Evolutionary conservation across 1,140 invertebrate species (phyloP).

Genomic region (Charaxes varanes): DNA sequence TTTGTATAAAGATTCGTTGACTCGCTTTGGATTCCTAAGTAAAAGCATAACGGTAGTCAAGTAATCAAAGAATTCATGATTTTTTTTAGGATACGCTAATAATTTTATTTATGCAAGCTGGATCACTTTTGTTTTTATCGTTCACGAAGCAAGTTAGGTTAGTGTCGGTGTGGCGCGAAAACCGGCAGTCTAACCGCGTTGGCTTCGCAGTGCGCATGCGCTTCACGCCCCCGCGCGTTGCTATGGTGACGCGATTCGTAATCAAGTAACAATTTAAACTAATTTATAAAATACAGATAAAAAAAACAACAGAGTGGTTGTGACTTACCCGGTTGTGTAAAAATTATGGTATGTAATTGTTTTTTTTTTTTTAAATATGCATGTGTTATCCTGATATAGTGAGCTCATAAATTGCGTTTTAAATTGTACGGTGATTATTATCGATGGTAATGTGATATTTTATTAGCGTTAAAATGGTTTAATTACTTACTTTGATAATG

Average conservation of each 20-base stretch:
- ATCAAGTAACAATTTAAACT: constrained; percentile 41
- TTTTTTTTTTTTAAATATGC: constrained; percentile 5
- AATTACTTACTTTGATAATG: no score
- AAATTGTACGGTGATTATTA: no score
- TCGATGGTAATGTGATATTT: no score
- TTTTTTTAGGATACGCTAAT: no score
- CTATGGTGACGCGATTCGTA: constrained; percentile 45
- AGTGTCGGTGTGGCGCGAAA: constrained; percentile 44
- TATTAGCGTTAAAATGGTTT: no score
- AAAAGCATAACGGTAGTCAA: no score
- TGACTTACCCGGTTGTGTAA: constrained; percentile 17
- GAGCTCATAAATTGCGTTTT: constrained; percentile 8
- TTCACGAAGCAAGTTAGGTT: constrained; percentile 17
- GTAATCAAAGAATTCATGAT: no score
- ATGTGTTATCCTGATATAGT: not conserved
- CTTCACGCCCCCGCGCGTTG: constrained; percentile 36
- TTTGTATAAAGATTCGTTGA: no score
- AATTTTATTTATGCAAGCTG: not conserved
- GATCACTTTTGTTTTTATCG: constrained; percentile 16
- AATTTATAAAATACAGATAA: constrained; percentile 4
- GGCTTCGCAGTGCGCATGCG: constrained; percentile 40
- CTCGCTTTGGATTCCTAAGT: no score
- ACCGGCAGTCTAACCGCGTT: constrained; percentile 42
- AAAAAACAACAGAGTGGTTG: constrained; percentile 24
- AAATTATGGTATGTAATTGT: constrained; percentile 33